phyloP scores from a whole-genome alignment of 2,797 vertebrate species.

The Labeo calbasu region DNA sequence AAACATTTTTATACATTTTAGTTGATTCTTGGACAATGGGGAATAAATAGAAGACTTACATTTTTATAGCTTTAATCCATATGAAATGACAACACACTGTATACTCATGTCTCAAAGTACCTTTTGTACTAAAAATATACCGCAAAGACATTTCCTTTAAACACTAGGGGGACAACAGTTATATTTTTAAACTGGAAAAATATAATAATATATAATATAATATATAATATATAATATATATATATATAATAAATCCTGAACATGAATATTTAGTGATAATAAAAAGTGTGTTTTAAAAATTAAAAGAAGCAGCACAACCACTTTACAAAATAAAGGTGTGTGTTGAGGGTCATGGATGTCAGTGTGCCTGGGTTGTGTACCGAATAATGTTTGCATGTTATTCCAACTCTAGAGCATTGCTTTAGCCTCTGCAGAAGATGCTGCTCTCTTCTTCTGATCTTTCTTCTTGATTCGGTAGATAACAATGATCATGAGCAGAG shows the following conservation, averaged over 20 bases:
- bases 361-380: background rate
- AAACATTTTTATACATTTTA: background rate
- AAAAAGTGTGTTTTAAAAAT: background rate
- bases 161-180: background rate
- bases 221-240: no score
- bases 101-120: background rate
- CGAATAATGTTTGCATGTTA: constrained; percentile 9
- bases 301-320: background rate
- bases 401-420: constrained; percentile 66
- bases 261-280: background rate
- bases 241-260: constrained; percentile 4
- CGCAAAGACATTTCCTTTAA: constrained; percentile 4
- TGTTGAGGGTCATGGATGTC: constrained; percentile 7
- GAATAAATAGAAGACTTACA: constrained; percentile 43
- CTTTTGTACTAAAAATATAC: background rate
- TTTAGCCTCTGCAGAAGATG: constrained; percentile 57
- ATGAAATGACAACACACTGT: constrained; percentile 5
- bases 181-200: background rate
- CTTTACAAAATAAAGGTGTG: background rate
- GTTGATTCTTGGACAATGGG: constrained; percentile 1
- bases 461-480: constrained; percentile 65
- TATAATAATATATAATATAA: background rate
- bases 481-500: constrained; percentile 65
- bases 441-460: constrained; percentile 39
- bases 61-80: constrained; percentile 9